Evolutionary conservation across 2,797 vertebrate species (phyloP).

Genomic region (Thripadectes ignobilis): DNA sequence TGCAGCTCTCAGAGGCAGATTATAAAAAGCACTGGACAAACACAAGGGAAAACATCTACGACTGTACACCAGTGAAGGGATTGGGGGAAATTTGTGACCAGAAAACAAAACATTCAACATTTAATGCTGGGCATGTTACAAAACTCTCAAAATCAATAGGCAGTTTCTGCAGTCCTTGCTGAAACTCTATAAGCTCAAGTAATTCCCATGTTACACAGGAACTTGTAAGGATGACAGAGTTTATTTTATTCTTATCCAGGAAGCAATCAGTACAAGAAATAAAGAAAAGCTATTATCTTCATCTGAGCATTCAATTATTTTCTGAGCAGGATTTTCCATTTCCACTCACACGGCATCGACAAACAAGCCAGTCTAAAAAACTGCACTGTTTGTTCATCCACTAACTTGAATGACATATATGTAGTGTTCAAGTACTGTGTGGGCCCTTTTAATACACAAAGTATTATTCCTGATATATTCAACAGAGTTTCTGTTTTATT

Average conservation of each 20-base stretch:
- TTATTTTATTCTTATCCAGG: constrained; percentile 54
- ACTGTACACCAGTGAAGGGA: neutral
- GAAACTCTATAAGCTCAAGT: constrained; percentile 40
- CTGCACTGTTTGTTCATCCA: neutral
- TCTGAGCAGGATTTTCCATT: constrained; percentile 7
- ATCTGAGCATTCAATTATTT: neutral
- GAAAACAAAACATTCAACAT: neutral
- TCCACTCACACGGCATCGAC: neutral
- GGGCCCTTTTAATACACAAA: neutral
- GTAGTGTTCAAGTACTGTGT: neutral
- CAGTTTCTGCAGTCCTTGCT: neutral
- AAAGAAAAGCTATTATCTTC: constrained; percentile 33
- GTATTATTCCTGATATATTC: neutral
- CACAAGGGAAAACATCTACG: neutral
- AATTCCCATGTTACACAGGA: constrained; percentile 45
- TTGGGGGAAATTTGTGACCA: neutral
- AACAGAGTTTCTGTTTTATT: neutral
- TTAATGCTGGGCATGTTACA: constrained; percentile 11
- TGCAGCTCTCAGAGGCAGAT: neutral
- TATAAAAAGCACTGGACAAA: neutral
- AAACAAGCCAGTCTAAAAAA: neutral
- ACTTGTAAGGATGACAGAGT: constrained; percentile 18
- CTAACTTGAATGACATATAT: neutral
- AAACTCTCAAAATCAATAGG: constrained; percentile 43
- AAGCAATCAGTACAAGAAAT: constrained; percentile 38